These are phyloP conservation scores for Stictonetta naevosa DNA, from an alignment of 2,113 vertebrate genomes.

Conservation along the genomic window DNA sequence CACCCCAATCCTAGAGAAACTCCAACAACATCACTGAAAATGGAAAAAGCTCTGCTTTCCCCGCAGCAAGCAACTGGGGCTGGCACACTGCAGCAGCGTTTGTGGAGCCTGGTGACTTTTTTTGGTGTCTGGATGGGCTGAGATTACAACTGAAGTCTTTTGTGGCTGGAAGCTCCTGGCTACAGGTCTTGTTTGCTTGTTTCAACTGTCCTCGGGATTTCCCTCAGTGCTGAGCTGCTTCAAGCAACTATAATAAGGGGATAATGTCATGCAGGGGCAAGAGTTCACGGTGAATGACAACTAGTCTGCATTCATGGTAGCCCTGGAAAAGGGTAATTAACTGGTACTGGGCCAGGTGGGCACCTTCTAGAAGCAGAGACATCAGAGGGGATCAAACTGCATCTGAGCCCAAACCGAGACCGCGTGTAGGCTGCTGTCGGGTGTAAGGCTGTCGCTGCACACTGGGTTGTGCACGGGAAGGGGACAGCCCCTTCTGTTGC, in stretches of 20 bases:
- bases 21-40: background rate
- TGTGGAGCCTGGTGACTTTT: background rate
- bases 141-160: background rate
- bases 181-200: background rate
- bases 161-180: background rate
- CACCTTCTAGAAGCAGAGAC: background rate
- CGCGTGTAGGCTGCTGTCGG: rapidly evolving
- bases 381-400: background rate
- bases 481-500: background rate
- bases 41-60: background rate
- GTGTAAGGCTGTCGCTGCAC: background rate
- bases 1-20: rapidly evolving
- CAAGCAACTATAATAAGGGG: background rate
- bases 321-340: background rate
- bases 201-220: background rate
- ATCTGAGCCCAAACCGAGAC: rapidly evolving
- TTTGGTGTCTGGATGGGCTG: background rate
- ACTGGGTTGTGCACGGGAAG: background rate
- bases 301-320: background rate
- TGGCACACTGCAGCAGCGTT: background rate
- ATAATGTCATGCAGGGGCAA: background rate
- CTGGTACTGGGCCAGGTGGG: background rate
- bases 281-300: background rate
- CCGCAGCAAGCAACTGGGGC: background rate
- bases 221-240: background rate